Base-by-base conservation (phyloP, 2,113 vertebrate genomes). In the Anarhynchus alexandrinus region DNA sequence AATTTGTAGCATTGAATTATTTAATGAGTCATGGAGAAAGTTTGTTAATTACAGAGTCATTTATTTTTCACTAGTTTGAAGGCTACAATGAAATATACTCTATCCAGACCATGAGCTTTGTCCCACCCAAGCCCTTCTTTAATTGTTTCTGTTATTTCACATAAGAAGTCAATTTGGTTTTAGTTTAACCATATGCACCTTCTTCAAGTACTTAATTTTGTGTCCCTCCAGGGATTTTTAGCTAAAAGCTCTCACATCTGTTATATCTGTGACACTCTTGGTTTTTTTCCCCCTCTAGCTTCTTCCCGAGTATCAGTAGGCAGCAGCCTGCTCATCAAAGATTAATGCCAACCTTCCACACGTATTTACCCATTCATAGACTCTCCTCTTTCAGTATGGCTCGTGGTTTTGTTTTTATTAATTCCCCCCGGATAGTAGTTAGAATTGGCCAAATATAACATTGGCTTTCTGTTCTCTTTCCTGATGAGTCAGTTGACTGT, bases 241-340 rank as follows among this genome's bases (percentile, higher is more conserved):
- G 61, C 83, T 82, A 51, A 70, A 93, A 79, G n/a, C 69, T 93
- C 42, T 55, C 78, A 59, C 49, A 79, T 90, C 54, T 95, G 77
- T 79, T 74, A 0, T 69, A 87, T 58, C 42, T 66, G 70, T 79
- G 83, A 36, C 17, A 12, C 36, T 64, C 10, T 10, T 43, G 29
- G 22, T 11, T 65, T 90, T 21, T 18, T 21, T 12, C 5, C 17
- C 27, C 23, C 70, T 67, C 38, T 5, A 32, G 36, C 38, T 86
- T 69, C 64, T 74, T 86, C 43, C 34, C 10, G 8, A 43, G 27
- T 73, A 72, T 40, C 62, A 59, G 71, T 7, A 93, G 82, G 88
- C 86, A 97, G 86, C 73, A 95, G 89, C 26, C 62, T 57, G 73
- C 32, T 96, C 95, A 90, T 88, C 64, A 77, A 85, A 82, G 74